Conservation (phyloP, 2,888 invertebrate genomes). For the Timandra comae region DNA sequence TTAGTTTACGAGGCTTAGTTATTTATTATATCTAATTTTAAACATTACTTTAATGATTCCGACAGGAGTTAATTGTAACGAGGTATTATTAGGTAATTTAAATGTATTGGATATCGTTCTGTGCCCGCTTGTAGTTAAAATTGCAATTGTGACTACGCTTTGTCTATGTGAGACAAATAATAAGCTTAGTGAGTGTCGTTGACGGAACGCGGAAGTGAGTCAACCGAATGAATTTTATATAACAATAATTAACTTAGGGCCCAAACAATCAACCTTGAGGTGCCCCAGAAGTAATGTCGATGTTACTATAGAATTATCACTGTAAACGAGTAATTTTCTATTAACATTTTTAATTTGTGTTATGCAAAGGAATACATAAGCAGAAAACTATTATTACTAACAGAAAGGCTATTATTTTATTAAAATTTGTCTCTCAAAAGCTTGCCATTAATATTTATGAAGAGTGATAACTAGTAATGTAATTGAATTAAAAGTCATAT, state of each 20-base stretch:
- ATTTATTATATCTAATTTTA: constrained; percentile 36
- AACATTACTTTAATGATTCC: constrained; percentile 26
- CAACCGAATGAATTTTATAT: constrained; percentile 25
- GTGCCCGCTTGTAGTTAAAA: constrained; percentile 65
- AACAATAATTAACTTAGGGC: constrained; percentile 11
- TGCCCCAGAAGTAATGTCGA: too few relatives aligned
- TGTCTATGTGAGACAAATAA: constrained; percentile 51
- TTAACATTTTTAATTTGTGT: too few relatives aligned
- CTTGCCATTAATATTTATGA: too few relatives aligned
- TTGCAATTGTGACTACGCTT: constrained; percentile 52
- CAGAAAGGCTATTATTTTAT: too few relatives aligned
- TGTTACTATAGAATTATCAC: too few relatives aligned
- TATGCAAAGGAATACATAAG: too few relatives aligned
- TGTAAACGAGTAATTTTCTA: too few relatives aligned
- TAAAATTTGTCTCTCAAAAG: too few relatives aligned
- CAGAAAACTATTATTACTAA: too few relatives aligned
- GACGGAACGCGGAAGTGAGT: constrained; percentile 25
- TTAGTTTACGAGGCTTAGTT: constrained; percentile 58
- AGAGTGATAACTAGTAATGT: too few relatives aligned
- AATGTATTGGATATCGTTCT: constrained; percentile 70
- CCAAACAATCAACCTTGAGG: constrained; percentile 8
- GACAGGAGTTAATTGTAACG: constrained; percentile 43
- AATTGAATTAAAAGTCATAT: too few relatives aligned
- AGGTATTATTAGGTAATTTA: constrained; percentile 62
- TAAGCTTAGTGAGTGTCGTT: constrained; percentile 19